These are phyloP conservation scores for Pararge aegeria DNA, from an alignment of 1,140 invertebrate species.

Conservation along the genomic window DNA sequence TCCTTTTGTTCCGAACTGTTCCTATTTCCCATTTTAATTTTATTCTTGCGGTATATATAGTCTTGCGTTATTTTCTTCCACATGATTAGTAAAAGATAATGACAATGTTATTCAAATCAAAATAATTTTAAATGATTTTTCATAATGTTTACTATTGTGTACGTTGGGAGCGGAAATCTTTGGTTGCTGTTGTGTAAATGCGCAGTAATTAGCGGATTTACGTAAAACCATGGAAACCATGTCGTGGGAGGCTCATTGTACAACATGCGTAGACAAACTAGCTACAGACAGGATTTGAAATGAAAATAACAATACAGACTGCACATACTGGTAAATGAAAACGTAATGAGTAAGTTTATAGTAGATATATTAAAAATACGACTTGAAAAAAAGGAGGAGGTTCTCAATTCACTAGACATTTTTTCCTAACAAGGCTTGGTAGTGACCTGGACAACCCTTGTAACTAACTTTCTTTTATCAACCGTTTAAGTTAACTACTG, in stretches of 20 bases:
- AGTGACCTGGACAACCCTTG: too few relatives aligned
- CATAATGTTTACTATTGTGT: conserved; percentile 44
- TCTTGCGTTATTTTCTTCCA: too few relatives aligned
- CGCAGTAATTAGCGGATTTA: conserved; percentile 65
- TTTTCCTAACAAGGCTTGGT: too few relatives aligned
- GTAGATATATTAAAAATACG: too few relatives aligned
- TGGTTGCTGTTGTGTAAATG: conserved; percentile 50
- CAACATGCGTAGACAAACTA: conserved; percentile 14
- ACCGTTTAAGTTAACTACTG: too few relatives aligned
- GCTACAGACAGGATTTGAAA: conserved; percentile 1
- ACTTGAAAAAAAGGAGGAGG: too few relatives aligned
- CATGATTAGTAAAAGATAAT: background rate
- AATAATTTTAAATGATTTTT: conserved; percentile 37
- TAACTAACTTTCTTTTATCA: too few relatives aligned
- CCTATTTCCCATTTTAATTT: too few relatives aligned
- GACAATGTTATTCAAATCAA: conserved; percentile 11
- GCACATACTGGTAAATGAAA: background rate
- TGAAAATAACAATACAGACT: background rate
- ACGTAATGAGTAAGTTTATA: too few relatives aligned
- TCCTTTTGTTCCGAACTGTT: too few relatives aligned
- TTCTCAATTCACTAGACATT: too few relatives aligned
- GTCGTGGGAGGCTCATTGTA: conserved; percentile 68
- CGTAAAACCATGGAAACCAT: conserved; percentile 72
- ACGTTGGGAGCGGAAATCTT: conserved; percentile 44
- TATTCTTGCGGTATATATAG: too few relatives aligned